Evolutionary conservation across 2,113 vertebrate genomes (phyloP).

Genomic region (Lates calcarifer): DNA sequence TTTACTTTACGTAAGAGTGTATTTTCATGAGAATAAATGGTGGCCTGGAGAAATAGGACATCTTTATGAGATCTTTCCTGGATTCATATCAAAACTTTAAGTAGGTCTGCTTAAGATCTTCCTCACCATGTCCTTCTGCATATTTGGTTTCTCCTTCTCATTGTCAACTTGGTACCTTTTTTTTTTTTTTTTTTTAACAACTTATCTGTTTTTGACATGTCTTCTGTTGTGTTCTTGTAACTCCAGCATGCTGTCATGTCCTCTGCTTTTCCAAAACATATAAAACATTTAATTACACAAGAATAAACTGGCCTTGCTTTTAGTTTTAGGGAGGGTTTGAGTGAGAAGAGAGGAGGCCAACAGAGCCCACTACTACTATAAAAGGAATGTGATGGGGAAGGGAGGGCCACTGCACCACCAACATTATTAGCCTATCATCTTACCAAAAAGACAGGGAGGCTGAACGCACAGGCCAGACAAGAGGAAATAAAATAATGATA

Average conservation of each 20-base stretch:
- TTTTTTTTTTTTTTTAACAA: background rate
- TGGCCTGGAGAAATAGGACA: constrained; percentile 29
- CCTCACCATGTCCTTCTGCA: constrained; percentile 21
- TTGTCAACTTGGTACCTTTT: background rate
- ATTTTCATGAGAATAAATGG: constrained; percentile 7
- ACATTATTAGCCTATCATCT: constrained; percentile 67
- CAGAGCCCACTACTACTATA: constrained; percentile 76
- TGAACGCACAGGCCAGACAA: constrained; percentile 23
- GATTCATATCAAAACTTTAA: constrained; percentile 39
- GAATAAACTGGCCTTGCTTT: constrained; percentile 24
- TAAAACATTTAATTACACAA: constrained; percentile 32
- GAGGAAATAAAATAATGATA: background rate
- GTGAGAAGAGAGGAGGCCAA: constrained; percentile 67
- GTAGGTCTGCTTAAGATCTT: constrained; percentile 25
- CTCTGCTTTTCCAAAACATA: constrained; percentile 12
- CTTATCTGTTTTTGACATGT: constrained; percentile 20
- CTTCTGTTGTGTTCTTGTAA: constrained; percentile 6
- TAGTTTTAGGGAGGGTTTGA: constrained; percentile 43
- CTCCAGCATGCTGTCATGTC: background rate
- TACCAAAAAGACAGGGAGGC: constrained; percentile 59
- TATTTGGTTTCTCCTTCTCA: background rate
- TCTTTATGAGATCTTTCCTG: constrained; percentile 61
- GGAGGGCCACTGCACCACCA: constrained; percentile 77
- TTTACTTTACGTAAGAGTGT: constrained; percentile 6
- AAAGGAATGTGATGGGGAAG: constrained; percentile 81